These are phyloP conservation scores for Tetranychus truncatus DNA, from an alignment of 2,888 invertebrate genomes.

Conservation along the genomic window DNA sequence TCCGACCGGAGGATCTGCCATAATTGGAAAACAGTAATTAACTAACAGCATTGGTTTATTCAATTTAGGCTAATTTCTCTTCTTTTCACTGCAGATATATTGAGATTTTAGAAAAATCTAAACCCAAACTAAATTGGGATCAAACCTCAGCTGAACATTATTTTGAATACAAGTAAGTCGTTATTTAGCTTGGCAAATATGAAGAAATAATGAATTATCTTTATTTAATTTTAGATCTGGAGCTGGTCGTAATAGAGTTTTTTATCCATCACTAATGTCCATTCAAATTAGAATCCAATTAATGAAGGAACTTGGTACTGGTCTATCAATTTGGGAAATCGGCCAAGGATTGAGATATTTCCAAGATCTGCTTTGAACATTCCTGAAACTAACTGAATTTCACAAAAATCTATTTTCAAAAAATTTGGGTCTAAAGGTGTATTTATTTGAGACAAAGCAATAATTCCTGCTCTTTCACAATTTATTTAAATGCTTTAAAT, in stretches of 20 bases:
- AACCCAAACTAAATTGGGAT: constrained; percentile 58
- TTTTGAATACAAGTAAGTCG: constrained; percentile 52
- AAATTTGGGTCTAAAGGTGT: no score
- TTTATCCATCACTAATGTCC: constrained; percentile 73
- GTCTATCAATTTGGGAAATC: constrained; percentile 84
- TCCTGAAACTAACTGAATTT: background rate
- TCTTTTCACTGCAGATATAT: constrained; percentile 35
- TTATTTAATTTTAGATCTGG: constrained; percentile 37
- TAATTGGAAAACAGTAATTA: constrained; percentile 53
- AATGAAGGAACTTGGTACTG: constrained; percentile 57
- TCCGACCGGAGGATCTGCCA: constrained; percentile 55
- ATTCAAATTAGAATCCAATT: constrained; percentile 59
- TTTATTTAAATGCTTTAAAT: no score
- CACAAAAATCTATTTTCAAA: no score
- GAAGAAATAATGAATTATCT: constrained; percentile 4
- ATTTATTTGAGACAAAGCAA: no score
- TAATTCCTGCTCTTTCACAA: no score
- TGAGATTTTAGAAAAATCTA: constrained; percentile 50
- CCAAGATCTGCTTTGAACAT: constrained; percentile 56
- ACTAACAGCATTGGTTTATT: background rate
- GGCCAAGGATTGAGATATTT: constrained; percentile 88
- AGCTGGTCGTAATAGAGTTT: constrained; percentile 49
- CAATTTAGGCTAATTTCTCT: background rate
- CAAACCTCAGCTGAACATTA: constrained; percentile 58
- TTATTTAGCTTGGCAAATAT: constrained; percentile 18